These are phyloP conservation scores for Protomyctophum bolini DNA, from an alignment of 2,113 vertebrate genomes.

Conservation along the genomic window DNA sequence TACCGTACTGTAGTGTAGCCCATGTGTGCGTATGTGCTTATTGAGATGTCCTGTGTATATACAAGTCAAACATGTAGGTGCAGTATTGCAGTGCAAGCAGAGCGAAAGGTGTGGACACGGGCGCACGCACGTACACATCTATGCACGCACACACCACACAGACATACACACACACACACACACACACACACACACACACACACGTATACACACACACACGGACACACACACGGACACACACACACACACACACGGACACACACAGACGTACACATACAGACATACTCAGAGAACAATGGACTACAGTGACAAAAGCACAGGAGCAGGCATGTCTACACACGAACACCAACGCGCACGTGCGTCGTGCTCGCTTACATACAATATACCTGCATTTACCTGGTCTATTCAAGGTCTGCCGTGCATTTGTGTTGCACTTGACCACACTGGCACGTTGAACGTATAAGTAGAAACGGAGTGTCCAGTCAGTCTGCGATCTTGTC, in stretches of 20 bases:
- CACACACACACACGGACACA: slow-evolving; percentile 15
- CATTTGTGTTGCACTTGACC: slow-evolving; percentile 5
- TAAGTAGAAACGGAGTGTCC: slow-evolving; percentile 17
- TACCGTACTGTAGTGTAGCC: slow-evolving; percentile 6
- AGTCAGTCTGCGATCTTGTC: slow-evolving; percentile 19
- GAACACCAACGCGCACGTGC: not conserved
- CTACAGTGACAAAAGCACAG: slow-evolving; percentile 8
- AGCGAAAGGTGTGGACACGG: not conserved
- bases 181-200: slow-evolving; percentile 1
- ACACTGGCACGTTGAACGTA: not conserved
- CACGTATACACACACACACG: slow-evolving; percentile 12
- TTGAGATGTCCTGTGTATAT: slow-evolving; percentile 22
- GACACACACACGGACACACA: not conserved
- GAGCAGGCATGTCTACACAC: slow-evolving; percentile 4
- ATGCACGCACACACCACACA: slow-evolving; percentile 1
- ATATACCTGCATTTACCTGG: not conserved
- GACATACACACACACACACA: not conserved
- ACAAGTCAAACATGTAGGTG: slow-evolving; percentile 30
- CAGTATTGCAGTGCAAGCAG: not conserved
- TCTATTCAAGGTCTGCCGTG: not conserved
- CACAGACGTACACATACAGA: slow-evolving; percentile 1
- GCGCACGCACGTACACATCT: slow-evolving; percentile 2
- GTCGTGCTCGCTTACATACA: not conserved
- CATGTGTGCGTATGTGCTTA: not conserved
- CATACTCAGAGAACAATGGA: not conserved